phyloP scores from a whole-genome alignment of 2,113 vertebrate genomes.

The Nothocercus nigrocapillus region DNA sequence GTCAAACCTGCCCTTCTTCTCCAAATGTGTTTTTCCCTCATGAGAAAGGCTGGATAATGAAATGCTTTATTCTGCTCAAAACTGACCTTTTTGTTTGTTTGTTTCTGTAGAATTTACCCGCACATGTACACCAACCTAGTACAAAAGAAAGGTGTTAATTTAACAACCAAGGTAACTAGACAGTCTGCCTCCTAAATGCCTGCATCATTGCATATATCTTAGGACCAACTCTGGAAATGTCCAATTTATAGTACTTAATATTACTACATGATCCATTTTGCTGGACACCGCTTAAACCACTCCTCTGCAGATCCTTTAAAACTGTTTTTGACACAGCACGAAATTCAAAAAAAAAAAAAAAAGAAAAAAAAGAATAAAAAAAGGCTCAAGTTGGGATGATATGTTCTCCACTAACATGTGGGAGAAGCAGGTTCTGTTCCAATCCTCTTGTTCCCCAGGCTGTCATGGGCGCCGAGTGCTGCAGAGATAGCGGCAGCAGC shows the following conservation, averaged over 20 bases:
- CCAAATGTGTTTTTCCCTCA: not conserved
- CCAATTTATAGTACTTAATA: not conserved
- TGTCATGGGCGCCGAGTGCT: constrained; percentile 58
- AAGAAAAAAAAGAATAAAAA: not conserved
- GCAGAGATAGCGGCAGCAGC: constrained; percentile 68
- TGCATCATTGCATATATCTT: not conserved
- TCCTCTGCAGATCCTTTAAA: not conserved
- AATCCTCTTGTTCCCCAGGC: constrained; percentile 65
- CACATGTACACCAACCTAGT: rapidly evolving
- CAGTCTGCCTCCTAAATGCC: not conserved
- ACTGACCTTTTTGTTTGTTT: not conserved
- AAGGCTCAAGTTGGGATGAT: not conserved
- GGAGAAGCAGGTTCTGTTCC: constrained; percentile 66
- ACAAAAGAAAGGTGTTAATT: not conserved
- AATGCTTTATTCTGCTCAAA: not conserved
- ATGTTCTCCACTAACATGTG: constrained; percentile 55
- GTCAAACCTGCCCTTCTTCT: not conserved
- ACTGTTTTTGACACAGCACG: not conserved
- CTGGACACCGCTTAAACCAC: not conserved
- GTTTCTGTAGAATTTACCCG: not conserved
- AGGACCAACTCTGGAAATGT: not conserved
- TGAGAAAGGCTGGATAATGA: not conserved
- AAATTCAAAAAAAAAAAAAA: not conserved
- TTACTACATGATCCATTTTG: not conserved
- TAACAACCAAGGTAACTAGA: not conserved